Evolutionary conservation across 2,113 vertebrate genomes (phyloP), one percentile per base, ranked within the genome.

Genomic region (Chlorodrepanis virens): DNA sequence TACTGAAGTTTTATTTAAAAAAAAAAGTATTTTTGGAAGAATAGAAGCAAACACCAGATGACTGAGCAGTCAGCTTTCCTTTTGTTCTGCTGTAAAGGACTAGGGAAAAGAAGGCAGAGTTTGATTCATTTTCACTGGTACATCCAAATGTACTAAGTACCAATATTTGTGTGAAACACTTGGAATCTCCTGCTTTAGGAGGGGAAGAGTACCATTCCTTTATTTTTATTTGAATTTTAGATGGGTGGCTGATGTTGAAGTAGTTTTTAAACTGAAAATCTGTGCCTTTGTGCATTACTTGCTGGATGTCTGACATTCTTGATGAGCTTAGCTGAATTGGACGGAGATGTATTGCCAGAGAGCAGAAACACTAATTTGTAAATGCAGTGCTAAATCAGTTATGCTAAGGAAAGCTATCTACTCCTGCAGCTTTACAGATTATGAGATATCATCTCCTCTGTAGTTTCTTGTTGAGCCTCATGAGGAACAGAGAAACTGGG

Each of bases 401-500:
- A 52, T 50, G 52, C 40, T 91, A 83, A 87, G 39, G n/a, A 89
- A 93, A 89, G 22, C 31, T 61, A n/a, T 76, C 75, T 87, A 11
- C 45, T 71, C 69, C 78, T 78, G 71, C 44, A 80, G 37, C 61
- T 94, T 90, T 90, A 29, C 39, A 83, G 47, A 87, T 84, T 86
- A 81, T 39, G 44, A 86, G 57, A 86, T 74, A 56, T 40, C 28
- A 74, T 70, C 37, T 70, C 22, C 63, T 77, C 37, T 79, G 45
- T 45, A 91, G 50, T 77, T 90, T 67, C 54, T 91, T 18, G 6
- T 70, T 60, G 42, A 67, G 39, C 18, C 44, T 71, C 65, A 44
- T 63, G 80, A 89, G 93, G 52, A 77, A 37, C n/a, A 68, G 39
- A 78, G 60, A 91, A 89, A 74, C 33, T 40, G n/a, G 20, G 49